phyloP scores from a whole-genome alignment of 1,140 invertebrate genomes.

The Colletes gigas region DNA sequence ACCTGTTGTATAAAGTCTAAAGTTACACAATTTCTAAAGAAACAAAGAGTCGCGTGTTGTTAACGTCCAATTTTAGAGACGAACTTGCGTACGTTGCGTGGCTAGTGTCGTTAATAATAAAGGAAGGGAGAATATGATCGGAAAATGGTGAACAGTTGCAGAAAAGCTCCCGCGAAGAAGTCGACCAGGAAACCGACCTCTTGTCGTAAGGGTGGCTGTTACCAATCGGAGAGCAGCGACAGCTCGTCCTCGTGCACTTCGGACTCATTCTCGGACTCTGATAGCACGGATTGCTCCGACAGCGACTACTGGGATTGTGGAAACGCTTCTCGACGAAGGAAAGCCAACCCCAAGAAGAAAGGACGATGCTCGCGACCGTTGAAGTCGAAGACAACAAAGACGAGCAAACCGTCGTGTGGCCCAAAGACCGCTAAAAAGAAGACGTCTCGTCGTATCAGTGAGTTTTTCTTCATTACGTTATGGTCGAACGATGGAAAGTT shows the following conservation, averaged over 20 bases:
- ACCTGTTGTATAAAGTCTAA: too few species aligned
- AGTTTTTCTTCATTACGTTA: not conserved
- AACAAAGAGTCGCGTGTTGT: too few species aligned
- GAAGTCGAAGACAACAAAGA: slow-evolving; percentile 1
- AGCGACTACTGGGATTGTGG: not conserved
- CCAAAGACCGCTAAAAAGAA: not conserved
- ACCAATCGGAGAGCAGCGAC: not conserved
- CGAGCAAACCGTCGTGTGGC: not conserved
- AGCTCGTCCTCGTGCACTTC: slow-evolving; percentile 10
- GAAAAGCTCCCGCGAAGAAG: not conserved
- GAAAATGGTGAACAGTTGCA: slow-evolving; percentile 12
- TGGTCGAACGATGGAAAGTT: too few species aligned
- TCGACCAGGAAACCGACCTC: not conserved
- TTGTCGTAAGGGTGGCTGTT: not conserved
- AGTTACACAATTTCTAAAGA: too few species aligned
- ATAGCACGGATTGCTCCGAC: not conserved
- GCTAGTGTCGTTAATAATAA: too few species aligned
- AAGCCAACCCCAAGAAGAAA: slow-evolving; percentile 16
- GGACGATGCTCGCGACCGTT: not conserved
- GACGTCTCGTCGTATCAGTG: not conserved
- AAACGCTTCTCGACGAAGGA: not conserved
- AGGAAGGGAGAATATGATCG: not conserved
- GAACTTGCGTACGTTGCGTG: too few species aligned
- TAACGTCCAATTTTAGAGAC: too few species aligned
- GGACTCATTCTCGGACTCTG: slow-evolving; percentile 12